Evolutionary conservation across 2,797 vertebrate species (phyloP), one percentile per base, ranked within the genome.

Genomic region (Rhadinocentrus ornatus): DNA sequence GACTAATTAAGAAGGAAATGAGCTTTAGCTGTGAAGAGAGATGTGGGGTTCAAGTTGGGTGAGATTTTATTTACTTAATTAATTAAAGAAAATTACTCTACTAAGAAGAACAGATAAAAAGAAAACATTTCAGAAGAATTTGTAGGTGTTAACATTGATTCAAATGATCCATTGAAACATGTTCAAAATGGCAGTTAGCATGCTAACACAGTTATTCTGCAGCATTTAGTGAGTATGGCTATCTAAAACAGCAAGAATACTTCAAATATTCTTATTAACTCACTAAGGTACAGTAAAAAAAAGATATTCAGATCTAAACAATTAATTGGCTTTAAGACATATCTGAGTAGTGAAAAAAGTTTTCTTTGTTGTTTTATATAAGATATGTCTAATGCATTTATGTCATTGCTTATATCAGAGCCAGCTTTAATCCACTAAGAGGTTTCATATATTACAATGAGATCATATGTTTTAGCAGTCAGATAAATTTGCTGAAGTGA

Each of bases 1-100:
- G 68, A 75, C 79, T 88, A 88, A 92, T 90, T 89, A 82, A 82
- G 77, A 83, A 34, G 75, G 56, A 75, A 82, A 79, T 22, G 13
- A 72, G 26, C 12, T 24, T 41, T 60, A 61, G 76, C 57, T 69
- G 37, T n/a, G 64, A 71, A 67, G 72, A 77, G 62, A 39, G 29
- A 81, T 52, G 70, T 22, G 44, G 39, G 61, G 80, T 69, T 81
- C 48, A 81, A 68, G 66, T 67, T 64, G 70, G 62, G 37, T 44
- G 26, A 78, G 66, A 70, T 22, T 61, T 55, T 63, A 60, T 75
- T 76, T 48, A 59, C 44, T 22, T 26, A 29, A 18, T 18, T 35
- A 48, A 31, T 11, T 54, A 44, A 61, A 22, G 34, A 65, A 52
- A 81, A 58, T 53, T 34, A 6, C 29, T 70, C 7, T 46, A 12